Evolutionary conservation across 2,888 invertebrate species (phyloP).

Genomic region (Eristalinus sepulchralis): DNA sequence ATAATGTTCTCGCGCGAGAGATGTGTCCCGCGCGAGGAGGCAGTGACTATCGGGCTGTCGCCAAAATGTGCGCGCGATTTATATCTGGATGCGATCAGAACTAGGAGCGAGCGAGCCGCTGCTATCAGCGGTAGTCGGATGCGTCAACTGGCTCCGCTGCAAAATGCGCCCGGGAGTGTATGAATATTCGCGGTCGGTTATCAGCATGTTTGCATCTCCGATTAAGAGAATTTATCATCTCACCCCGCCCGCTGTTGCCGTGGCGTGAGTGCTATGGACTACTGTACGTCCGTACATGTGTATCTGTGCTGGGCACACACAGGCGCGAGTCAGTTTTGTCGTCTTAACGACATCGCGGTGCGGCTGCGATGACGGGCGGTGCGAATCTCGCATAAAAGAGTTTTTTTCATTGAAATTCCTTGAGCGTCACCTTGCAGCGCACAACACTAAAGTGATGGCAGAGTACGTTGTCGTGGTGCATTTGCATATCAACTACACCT

Average conservation of each 20-base stretch:
- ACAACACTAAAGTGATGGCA: background rate
- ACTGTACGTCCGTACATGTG: background rate
- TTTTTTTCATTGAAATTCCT: slow-evolving; percentile 63
- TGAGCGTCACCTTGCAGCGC: slow-evolving; percentile 35
- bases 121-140: background rate
- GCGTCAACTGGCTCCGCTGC: background rate
- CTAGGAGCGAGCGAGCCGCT: slow-evolving; percentile 14
- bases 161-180: background rate
- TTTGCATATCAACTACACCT: slow-evolving; percentile 64
- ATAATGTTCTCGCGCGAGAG: slow-evolving; percentile 66
- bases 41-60: slow-evolving; percentile 47
- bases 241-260: slow-evolving; percentile 23
- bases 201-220: slow-evolving; percentile 54
- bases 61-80: slow-evolving; percentile 49
- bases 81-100: slow-evolving; percentile 45
- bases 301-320: background rate
- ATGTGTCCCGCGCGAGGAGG: slow-evolving; percentile 53
- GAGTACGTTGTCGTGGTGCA: background rate
- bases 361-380: slow-evolving; percentile 6
- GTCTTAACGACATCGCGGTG: background rate
- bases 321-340: slow-evolving; percentile 2
- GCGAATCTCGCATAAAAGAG: slow-evolving; percentile 44
- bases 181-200: slow-evolving; percentile 48
- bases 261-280: background rate
- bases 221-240: slow-evolving; percentile 64